phyloP scores from a whole-genome alignment of 1,140 invertebrate genomes.

The Leptinotarsa defecta region DNA sequence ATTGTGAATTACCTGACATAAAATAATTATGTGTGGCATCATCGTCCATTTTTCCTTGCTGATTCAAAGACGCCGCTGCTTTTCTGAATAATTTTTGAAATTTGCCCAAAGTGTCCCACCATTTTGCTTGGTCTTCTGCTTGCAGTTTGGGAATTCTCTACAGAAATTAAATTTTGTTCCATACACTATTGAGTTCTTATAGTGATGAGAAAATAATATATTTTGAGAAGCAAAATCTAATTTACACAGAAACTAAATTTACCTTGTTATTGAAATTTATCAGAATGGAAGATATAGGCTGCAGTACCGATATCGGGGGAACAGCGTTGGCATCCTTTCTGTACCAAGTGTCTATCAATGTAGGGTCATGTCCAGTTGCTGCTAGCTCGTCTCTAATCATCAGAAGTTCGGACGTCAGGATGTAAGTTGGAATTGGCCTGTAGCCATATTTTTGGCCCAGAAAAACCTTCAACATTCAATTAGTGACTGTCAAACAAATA shows the following conservation, averaged over 20 bases:
- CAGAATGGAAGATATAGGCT: slow-evolving; percentile 95
- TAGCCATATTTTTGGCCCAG: slow-evolving; percentile 98
- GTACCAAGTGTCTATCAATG: slow-evolving; percentile 92
- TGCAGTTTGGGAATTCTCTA: slow-evolving; percentile 91
- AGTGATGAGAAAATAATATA: neutral
- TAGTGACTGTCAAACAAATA: no score
- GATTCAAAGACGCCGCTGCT: slow-evolving; percentile 83
- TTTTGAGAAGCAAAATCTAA: neutral
- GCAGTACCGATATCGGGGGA: slow-evolving; percentile 88
- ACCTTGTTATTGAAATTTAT: slow-evolving; percentile 99
- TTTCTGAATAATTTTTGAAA: slow-evolving; percentile 95
- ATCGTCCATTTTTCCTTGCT: slow-evolving; percentile 84
- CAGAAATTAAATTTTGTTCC: neutral
- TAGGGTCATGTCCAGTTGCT: slow-evolving; percentile 78
- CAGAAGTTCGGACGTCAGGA: slow-evolving; percentile 88
- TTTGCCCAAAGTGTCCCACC: slow-evolving; percentile 96
- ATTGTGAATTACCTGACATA: slow-evolving; percentile 85
- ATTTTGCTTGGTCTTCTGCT: slow-evolving; percentile 93
- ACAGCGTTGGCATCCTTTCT: slow-evolving; percentile 95
- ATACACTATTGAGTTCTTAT: no score
- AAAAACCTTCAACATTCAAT: slow-evolving; percentile 71
- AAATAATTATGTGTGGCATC: slow-evolving; percentile 98
- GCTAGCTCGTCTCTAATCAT: slow-evolving; percentile 83
- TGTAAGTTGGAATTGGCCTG: slow-evolving; percentile 93
- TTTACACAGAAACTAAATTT: neutral